Conservation (phyloP, 1,140 invertebrate species). For the Drosophila athabasca region DNA sequence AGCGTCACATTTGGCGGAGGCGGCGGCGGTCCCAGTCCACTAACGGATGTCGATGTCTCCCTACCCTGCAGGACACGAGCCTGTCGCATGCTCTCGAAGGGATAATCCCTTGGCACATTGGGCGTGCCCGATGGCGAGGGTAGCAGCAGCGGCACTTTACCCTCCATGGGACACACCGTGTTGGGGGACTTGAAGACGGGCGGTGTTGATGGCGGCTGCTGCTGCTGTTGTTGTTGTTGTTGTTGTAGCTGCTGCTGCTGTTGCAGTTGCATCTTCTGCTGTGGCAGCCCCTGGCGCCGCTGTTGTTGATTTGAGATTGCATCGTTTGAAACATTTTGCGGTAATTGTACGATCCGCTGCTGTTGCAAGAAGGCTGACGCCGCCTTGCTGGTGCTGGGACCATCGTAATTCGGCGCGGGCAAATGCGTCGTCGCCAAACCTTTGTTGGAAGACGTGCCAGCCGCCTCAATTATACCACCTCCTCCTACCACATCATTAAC, state of each 20-base stretch:
- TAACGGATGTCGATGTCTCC: conserved; percentile 45
- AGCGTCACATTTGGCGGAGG: conserved; percentile 74
- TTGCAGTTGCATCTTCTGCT: conserved; percentile 59
- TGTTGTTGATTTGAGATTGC: conserved; percentile 64
- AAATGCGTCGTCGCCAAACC: conserved; percentile 54
- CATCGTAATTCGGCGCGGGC: conserved; percentile 58
- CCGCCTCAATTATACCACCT: conserved; percentile 68
- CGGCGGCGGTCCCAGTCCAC: conserved; percentile 56
- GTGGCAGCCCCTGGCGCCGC: conserved; percentile 55
- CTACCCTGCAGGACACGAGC: conserved; percentile 87
- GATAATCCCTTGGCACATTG: conserved; percentile 86
- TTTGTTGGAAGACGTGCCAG: conserved; percentile 77
- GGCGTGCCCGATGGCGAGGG: conserved; percentile 72
- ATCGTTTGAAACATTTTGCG: conserved; percentile 57
- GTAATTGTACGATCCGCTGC: conserved; percentile 48
- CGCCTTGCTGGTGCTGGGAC: conserved; percentile 71
- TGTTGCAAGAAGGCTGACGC: conserved; percentile 68
- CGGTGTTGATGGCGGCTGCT: conserved; percentile 63
- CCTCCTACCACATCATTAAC: conserved; percentile 50
- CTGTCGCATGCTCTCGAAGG: conserved; percentile 95
- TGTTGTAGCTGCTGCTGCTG: conserved; percentile 42
- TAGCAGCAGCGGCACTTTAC: conserved; percentile 86
- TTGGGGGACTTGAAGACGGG: conserved; percentile 91
- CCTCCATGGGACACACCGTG: conserved; percentile 92
- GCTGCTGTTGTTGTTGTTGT: conserved; percentile 47